Conservation (phyloP, 1,140 invertebrate species). For the Dendrolimus punctatus region DNA sequence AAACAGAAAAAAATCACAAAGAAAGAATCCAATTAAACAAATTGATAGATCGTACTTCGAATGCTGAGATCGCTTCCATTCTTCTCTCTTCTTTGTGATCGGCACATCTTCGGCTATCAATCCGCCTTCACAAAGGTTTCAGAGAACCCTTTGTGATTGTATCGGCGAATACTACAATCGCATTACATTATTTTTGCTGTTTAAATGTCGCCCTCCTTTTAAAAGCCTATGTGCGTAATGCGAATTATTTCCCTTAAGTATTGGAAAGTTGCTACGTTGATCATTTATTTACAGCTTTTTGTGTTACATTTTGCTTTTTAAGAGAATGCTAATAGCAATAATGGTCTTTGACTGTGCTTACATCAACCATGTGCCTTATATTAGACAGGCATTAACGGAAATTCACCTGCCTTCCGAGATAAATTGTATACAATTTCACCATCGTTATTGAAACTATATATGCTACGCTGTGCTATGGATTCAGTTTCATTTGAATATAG, state of each 20-base stretch:
- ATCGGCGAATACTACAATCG: conserved; percentile 27
- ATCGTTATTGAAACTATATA: no score
- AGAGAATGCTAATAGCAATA: no score
- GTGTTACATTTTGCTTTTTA: no score
- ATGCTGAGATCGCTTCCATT: conserved; percentile 22
- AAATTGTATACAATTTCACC: no score
- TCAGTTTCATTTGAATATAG: no score
- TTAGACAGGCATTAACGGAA: no score
- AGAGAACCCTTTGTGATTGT: conserved; percentile 33
- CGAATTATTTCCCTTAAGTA: neutral
- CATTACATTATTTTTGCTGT: conserved; percentile 24
- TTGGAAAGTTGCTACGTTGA: neutral
- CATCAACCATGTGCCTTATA: no score
- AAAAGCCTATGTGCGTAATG: neutral
- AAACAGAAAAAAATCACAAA: conserved; percentile 39
- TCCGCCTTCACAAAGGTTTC: conserved; percentile 29
- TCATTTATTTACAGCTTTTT: no score
- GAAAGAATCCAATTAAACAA: conserved; percentile 63
- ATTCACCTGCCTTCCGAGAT: no score
- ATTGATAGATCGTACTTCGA: conserved; percentile 48
- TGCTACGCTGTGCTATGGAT: no score
- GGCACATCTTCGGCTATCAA: conserved; percentile 42
- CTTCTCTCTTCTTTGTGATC: conserved; percentile 43
- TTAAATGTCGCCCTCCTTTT: conserved; percentile 8
- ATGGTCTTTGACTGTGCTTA: no score